Evolutionary conservation across 2,797 vertebrate species (phyloP).

Genomic region (Peromyscus nudipes): DNA sequence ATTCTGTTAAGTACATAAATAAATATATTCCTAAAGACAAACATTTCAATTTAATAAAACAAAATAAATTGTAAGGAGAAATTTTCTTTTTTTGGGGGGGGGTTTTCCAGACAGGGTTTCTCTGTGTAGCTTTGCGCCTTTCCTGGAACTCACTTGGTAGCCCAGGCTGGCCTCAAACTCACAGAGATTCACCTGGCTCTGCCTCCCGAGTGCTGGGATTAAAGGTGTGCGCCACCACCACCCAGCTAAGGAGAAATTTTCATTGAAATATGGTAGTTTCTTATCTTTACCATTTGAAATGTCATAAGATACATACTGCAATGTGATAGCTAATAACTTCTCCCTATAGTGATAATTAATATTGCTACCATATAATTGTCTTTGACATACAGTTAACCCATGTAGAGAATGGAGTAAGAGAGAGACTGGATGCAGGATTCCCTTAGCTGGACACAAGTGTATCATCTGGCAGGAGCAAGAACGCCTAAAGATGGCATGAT

Average conservation of each 20-base stretch:
- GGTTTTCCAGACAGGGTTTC: too few species aligned
- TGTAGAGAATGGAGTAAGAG: not conserved
- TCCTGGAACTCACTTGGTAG: too few species aligned
- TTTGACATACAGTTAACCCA: not conserved
- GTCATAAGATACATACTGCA: not conserved
- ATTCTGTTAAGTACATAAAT: not conserved
- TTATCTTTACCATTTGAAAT: not conserved
- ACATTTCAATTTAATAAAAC: not conserved
- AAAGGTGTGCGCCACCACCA: too few species aligned
- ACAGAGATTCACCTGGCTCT: too few species aligned
- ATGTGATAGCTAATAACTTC: not conserved
- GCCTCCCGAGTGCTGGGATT: too few species aligned
- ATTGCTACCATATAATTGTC: not conserved
- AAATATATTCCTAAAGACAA: not conserved
- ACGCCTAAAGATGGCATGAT: rapidly evolving
- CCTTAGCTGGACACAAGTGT: not conserved
- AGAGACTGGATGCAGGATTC: not conserved
- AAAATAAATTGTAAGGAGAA: slow-evolving; percentile 26
- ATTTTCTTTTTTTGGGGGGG: too few species aligned
- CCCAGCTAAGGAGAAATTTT: slow-evolving; percentile 28
- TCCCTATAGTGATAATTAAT: not conserved
- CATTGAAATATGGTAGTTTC: not conserved
- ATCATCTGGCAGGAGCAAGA: not conserved
- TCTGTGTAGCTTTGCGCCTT: too few species aligned
- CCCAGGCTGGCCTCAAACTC: too few species aligned